These are phyloP conservation scores for Pyrocoelia pectoralis DNA, from an alignment of 2,888 invertebrate genomes.

Conservation along the genomic window DNA sequence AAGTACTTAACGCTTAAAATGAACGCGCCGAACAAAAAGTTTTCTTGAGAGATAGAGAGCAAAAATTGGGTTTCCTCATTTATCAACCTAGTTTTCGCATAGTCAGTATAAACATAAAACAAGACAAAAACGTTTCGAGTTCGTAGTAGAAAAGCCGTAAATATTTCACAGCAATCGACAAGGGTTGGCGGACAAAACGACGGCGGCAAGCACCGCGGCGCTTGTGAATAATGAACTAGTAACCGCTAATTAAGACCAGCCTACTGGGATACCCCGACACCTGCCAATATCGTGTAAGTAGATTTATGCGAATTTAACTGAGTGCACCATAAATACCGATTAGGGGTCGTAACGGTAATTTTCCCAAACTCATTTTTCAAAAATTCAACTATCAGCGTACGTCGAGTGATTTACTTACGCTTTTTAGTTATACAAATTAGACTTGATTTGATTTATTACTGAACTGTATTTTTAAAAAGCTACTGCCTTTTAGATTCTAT, in stretches of 20 bases:
- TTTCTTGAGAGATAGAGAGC: not conserved
- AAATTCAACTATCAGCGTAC: slow-evolving; percentile 11
- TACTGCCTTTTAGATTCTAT: too few species aligned
- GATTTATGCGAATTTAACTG: slow-evolving; percentile 52
- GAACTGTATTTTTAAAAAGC: not conserved
- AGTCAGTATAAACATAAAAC: slow-evolving; percentile 44
- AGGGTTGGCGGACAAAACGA: slow-evolving; percentile 55
- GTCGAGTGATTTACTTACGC: not conserved
- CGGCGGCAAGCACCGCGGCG: slow-evolving; percentile 52
- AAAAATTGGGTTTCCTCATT: slow-evolving; percentile 40
- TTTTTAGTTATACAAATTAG: not conserved
- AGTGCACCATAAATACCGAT: slow-evolving; percentile 49
- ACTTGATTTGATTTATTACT: not conserved
- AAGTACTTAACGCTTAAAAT: not conserved
- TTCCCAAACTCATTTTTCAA: slow-evolving; percentile 31
- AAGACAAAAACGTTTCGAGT: slow-evolving; percentile 48
- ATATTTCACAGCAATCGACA: slow-evolving; percentile 58
- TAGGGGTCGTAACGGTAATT: slow-evolving; percentile 36
- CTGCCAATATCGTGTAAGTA: slow-evolving; percentile 55
- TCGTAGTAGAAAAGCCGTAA: slow-evolving; percentile 49
- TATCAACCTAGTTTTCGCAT: slow-evolving; percentile 45
- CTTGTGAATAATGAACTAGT: slow-evolving; percentile 58
- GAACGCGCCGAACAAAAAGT: slow-evolving; percentile 9
- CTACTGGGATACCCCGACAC: slow-evolving; percentile 57
- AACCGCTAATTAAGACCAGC: slow-evolving; percentile 60